Conservation (phyloP, 2,797 vertebrate species). For the Micropoecilia bifurca region DNA sequence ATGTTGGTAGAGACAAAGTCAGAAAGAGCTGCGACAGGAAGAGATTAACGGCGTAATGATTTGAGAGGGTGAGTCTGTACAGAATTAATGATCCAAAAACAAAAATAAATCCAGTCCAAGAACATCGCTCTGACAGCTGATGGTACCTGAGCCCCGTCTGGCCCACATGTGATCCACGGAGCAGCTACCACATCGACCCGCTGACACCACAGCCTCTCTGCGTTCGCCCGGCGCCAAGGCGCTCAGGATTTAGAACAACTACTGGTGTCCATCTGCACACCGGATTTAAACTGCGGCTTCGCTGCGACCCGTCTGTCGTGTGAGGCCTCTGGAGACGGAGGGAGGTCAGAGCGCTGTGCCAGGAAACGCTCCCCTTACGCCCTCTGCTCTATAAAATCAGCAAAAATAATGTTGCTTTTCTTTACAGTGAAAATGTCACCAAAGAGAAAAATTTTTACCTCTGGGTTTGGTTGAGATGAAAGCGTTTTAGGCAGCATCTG, state of each 20-base stretch:
- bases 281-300: constrained; percentile 77
- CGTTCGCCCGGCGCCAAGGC: constrained; percentile 48
- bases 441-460: background rate
- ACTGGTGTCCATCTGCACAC: constrained; percentile 79
- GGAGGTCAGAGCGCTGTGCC: constrained; percentile 45
- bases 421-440: background rate
- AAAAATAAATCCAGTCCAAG: background rate
- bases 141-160: background rate
- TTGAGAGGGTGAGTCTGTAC: too few species aligned
- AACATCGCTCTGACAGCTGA: background rate
- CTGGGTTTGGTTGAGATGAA: background rate
- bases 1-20: background rate
- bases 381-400: constrained; percentile 24
- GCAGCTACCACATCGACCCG: constrained; percentile 8
- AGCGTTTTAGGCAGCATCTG: background rate
- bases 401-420: background rate
- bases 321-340: constrained; percentile 67
- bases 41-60: too few species aligned
- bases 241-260: constrained; percentile 71
- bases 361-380: constrained; percentile 44
- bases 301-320: constrained; percentile 78
- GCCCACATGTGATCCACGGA: constrained; percentile 7
- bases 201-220: constrained; percentile 25
- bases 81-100: background rate
- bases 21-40: background rate